These are phyloP conservation scores for Drosophila ananassae DNA, from an alignment of 1,140 invertebrate species.

Conservation along the genomic window DNA sequence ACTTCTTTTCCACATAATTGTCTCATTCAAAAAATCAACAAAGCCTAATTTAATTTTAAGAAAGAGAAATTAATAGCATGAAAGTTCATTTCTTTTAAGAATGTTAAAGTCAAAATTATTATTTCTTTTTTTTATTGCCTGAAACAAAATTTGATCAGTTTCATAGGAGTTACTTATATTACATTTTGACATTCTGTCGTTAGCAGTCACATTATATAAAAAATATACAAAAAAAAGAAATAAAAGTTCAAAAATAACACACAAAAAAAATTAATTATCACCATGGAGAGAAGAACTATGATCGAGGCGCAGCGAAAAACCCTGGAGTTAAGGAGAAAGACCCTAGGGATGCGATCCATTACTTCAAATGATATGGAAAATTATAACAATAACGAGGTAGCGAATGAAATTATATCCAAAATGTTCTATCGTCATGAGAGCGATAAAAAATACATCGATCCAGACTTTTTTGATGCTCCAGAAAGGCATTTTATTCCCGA, in stretches of 20 bases:
- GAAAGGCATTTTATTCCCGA: not conserved
- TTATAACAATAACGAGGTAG: no score
- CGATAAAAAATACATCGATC: not conserved
- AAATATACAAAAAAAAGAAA: not conserved
- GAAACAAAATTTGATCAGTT: not conserved
- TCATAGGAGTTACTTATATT: not conserved
- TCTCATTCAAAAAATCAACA: not conserved
- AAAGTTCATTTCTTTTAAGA: no score
- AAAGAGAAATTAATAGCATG: no score
- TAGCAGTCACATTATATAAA: not conserved
- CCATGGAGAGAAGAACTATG: no score
- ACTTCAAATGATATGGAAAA: no score
- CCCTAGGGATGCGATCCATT: no score
- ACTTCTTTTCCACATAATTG: not conserved
- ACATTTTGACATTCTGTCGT: not conserved
- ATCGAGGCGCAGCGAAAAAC: no score
- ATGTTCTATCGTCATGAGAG: no score
- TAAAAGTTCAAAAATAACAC: not conserved
- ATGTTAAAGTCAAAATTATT: no score
- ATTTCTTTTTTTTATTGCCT: no score
- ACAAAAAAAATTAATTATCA: not conserved
- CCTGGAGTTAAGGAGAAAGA: no score
- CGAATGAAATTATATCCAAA: no score
- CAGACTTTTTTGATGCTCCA: rapidly evolving
- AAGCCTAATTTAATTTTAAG: not conserved